Base-by-base conservation (phyloP, 2,113 vertebrate species). In the Cebidichthys violaceus region DNA sequence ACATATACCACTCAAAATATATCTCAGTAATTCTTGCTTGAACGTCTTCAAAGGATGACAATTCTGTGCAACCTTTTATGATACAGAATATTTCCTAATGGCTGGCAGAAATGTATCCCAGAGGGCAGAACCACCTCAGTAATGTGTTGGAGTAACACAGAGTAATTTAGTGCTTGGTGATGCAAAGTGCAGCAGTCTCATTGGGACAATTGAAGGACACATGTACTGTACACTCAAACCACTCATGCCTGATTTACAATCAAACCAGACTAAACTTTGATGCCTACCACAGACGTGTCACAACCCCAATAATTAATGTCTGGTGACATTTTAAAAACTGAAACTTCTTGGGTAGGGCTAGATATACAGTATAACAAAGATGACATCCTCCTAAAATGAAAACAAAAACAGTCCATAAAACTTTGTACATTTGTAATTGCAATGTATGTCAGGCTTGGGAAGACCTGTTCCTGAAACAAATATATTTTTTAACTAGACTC, bases 151-250 rank as follows among this genome's bases (percentile, higher is more conserved):
- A 22, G n/a, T 9, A 37, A 17, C 45, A 47, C 15, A 27, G 9
- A 31, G 43, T 11, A 24, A 60, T 31, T 31, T 8, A 18, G 1
- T 22, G 67, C 33, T 68, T 43, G 27, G 31, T 24, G 43, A 52
- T 39, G 43, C 57, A 79, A 24, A 54, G 57, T 57, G 22, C 69
- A 35, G 33, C 33, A 11, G 33, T 31, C 33, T 54, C 45, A 24
- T 18, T 33, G 27, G 35, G 59, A 35, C 69, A 35, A 37, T 54
- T 72, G 14, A 72, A 72, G 27, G 22, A 57, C 70, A 71, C 33
- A 18, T 41, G 39, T 2, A 41, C 10, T 41, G 5, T 31, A 9
- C 55, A 50, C 27, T 18, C 47, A 18, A 27, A 17, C 31, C 13
- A 33, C 31, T 54, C 8, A 55, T 54, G 22, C 55, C 68, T 14